A percentile compares a stretch with the other conserved stretches of the same genome.
These are phyloP conservation scores for Pachycephala philippinensis DNA, from an alignment of 2,113 vertebrate genomes.

Conservation along the genomic window DNA sequence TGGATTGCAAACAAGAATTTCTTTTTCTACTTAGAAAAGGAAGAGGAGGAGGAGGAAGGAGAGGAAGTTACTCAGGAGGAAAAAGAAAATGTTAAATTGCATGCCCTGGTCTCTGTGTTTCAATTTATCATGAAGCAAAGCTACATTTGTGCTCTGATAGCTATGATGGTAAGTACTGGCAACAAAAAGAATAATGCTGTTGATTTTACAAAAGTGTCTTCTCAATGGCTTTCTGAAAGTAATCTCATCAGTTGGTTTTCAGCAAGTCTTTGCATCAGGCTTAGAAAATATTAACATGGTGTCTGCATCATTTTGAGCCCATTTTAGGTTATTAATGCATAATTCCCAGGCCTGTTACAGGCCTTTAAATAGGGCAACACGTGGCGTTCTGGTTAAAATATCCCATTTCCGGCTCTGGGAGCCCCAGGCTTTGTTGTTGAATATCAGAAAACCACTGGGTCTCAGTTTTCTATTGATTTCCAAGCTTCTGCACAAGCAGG, in stretches of 20 bases:
- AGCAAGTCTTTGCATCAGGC: neutral
- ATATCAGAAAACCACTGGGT: neutral
- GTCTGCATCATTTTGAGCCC: neutral
- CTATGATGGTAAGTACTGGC: conserved; percentile 91
- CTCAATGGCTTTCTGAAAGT: neutral
- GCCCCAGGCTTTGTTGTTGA: neutral
- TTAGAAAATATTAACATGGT: neutral
- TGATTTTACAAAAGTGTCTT: neutral
- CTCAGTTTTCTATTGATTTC: neutral
- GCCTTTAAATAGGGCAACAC: neutral
- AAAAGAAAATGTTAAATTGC: conserved; percentile 75
- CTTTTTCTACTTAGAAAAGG: conserved; percentile 72
- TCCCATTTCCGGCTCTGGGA: neutral
- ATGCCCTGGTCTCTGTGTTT: conserved; percentile 86
- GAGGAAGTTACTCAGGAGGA: conserved; percentile 63
- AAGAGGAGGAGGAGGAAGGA: conserved; percentile 64
- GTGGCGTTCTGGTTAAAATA: neutral
- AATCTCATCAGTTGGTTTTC: neutral
- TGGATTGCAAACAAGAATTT: neutral
- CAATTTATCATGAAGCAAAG: conserved; percentile 98
- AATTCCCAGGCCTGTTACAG: neutral
- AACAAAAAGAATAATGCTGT: neutral
- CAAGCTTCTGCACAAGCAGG: neutral
- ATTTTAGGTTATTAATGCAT: neutral
- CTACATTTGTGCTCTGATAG: conserved; percentile 96